Conservation (phyloP, 2,113 vertebrate species). For the Otocyon megalotis region DNA sequence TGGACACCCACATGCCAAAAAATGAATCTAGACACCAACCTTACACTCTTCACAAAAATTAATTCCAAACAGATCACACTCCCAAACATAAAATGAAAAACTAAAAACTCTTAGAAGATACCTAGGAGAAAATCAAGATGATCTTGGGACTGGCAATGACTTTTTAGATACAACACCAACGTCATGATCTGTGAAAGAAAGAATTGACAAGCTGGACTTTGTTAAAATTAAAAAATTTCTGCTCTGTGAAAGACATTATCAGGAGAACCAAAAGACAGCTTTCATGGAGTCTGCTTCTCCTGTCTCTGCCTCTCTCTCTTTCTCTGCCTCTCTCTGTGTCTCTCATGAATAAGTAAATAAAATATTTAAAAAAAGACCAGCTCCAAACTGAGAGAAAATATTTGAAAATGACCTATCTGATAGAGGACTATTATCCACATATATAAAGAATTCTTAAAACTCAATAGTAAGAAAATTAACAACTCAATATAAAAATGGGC, state of each 20-base stretch:
- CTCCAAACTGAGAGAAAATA: conserved; percentile 15
- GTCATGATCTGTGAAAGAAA: background rate
- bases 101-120: conserved; percentile 1
- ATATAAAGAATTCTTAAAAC: conserved; percentile 31
- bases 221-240: conserved; percentile 33
- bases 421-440: background rate
- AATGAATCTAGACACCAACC: background rate
- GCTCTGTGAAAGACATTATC: background rate
- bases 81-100: conserved; percentile 3
- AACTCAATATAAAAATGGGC: background rate
- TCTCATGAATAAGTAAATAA: too few relatives aligned
- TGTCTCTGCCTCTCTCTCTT: too few relatives aligned
- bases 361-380: background rate
- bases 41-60: background rate
- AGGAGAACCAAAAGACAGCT: background rate
- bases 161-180: conserved; percentile 14
- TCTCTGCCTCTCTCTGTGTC: too few relatives aligned
- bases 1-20: background rate
- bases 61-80: background rate
- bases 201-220: conserved; percentile 2
- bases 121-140: background rate
- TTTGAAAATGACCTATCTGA: conserved; percentile 1
- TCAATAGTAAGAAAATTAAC: background rate
- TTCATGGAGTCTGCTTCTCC: too few relatives aligned
- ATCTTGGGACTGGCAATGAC: background rate